Evolutionary conservation across 2,113 vertebrate genomes (phyloP), one percentile per base, ranked within the genome.

Genomic region (Leucopsar rothschildi): DNA sequence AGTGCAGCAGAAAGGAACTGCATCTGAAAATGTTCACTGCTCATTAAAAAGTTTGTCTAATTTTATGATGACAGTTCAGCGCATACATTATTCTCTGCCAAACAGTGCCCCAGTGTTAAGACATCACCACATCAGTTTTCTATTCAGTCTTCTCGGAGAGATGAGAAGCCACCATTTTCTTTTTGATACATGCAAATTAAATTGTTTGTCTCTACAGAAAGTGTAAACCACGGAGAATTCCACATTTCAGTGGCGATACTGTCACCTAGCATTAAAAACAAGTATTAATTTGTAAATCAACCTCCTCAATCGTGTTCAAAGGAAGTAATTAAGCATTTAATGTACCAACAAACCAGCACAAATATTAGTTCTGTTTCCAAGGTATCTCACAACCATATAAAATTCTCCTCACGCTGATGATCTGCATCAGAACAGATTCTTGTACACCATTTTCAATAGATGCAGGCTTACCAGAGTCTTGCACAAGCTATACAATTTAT

Each of bases 121-220:
- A 45, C 60, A 76, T 15, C 64, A 59, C 25, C 50, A 22, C 82
- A 70, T 44, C 64, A 72, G 82, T 78, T 60, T 82, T 63, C 71
- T 88, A 55, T 60, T 92, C 82, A 64, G 90, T 55, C 90, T 90
- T 88, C 49, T 31, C 53, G 0, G 12, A 88, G 56, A 73, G 70
- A 81, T 39, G 63, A 91, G 72, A 88, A 86, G 86, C 88, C 87
- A 96, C 93, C 94, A 95, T 96, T 96, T 97, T 96, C 78, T 95
- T 92, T 81, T 53, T 12, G 22, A 94, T 93, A 86, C 72, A 93
- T 87, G 77, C 88, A 94, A 95, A 96, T 96, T 90, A 93, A 96
- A 86, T 88, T 87, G 76, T 92, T 93, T 89, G 70, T 90, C 92
- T 90, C 77, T 40, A 73, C 82, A 63, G 68, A 90, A 90, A 92